A percentile compares a stretch with the other conserved stretches of the same genome.
These are phyloP conservation scores for Syrphus vitripennis DNA, from an alignment of 2,888 invertebrate species.

Conservation along the genomic window DNA sequence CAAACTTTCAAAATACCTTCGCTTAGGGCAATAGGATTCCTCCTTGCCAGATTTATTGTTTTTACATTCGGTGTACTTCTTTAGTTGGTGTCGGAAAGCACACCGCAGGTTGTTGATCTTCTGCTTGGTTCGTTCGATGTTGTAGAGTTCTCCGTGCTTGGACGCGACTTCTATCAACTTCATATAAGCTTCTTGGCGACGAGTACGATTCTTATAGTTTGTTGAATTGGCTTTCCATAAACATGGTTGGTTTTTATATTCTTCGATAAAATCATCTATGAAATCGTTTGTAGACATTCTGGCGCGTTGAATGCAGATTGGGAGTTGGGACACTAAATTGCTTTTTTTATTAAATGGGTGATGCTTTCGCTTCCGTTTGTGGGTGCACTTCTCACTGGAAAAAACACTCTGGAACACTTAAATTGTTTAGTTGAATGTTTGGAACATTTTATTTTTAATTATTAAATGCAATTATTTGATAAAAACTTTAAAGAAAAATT, in stretches of 20 bases:
- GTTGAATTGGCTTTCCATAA: constrained; percentile 80
- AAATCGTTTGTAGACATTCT: constrained; percentile 75
- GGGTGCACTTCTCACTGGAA: constrained; percentile 43
- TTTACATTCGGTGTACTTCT: constrained; percentile 79
- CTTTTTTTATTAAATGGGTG: constrained; percentile 21
- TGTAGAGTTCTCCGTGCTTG: constrained; percentile 80
- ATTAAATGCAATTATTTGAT: constrained; percentile 41
- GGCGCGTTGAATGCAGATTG: constrained; percentile 54
- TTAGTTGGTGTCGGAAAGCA: constrained; percentile 80
- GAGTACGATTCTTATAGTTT: constrained; percentile 79
- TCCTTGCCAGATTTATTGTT: constrained; percentile 79
- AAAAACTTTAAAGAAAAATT: constrained; percentile 54
- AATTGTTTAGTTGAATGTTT: constrained; percentile 33
- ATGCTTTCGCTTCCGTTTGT: constrained; percentile 1
- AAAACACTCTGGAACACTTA: constrained; percentile 28
- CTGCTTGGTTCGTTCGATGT: constrained; percentile 80
- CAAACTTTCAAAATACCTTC: constrained; percentile 79
- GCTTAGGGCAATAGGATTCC: constrained; percentile 79
- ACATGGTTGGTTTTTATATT: constrained; percentile 80
- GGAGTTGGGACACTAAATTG: constrained; percentile 11
- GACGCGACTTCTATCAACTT: constrained; percentile 79
- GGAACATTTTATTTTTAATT: constrained; percentile 47
- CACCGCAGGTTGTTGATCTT: constrained; percentile 80
- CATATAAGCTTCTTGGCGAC: constrained; percentile 79
- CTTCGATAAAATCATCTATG: constrained; percentile 80